Conservation (phyloP, 2,888 invertebrate species). For the Pachliopta kotzebuea region DNA sequence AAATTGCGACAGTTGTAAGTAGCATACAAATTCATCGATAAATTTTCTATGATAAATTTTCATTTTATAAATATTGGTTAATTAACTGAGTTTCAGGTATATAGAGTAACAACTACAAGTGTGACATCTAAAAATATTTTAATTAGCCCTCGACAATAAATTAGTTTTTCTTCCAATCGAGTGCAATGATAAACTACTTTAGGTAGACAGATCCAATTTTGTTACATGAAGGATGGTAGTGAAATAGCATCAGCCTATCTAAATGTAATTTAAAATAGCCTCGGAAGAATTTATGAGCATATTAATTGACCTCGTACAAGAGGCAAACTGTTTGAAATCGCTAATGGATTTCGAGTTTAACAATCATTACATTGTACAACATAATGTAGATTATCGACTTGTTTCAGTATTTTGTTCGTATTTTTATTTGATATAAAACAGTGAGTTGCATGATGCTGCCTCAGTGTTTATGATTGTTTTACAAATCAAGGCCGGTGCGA, state of each 20-base stretch:
- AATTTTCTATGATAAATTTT: conserved; percentile 53
- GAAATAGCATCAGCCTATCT: conserved; percentile 51
- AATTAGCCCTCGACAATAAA: conserved; percentile 54
- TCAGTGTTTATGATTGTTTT: neutral
- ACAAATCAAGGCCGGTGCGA: conserved; percentile 4
- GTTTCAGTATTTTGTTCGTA: neutral
- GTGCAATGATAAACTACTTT: conserved; percentile 50
- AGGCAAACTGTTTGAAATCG: conserved; percentile 32
- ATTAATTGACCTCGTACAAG: conserved; percentile 35
- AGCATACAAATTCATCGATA: conserved; percentile 44
- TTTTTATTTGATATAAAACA: neutral
- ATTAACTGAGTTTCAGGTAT: conserved; percentile 47
- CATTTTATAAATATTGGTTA: conserved; percentile 45
- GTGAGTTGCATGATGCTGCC: conserved; percentile 1
- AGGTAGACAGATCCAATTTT: conserved; percentile 43
- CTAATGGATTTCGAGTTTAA: conserved; percentile 21
- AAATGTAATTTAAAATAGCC: conserved; percentile 56
- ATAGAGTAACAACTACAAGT: conserved; percentile 60
- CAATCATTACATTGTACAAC: conserved; percentile 2
- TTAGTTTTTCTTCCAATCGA: conserved; percentile 56
- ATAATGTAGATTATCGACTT: conserved; percentile 19
- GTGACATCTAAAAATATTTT: conserved; percentile 75
- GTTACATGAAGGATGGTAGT: conserved; percentile 37
- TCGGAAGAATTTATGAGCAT: conserved; percentile 64
- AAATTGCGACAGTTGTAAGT: conserved; percentile 39